Conservation (phyloP, 2,113 vertebrate genomes). For the Axis porcinus region DNA sequence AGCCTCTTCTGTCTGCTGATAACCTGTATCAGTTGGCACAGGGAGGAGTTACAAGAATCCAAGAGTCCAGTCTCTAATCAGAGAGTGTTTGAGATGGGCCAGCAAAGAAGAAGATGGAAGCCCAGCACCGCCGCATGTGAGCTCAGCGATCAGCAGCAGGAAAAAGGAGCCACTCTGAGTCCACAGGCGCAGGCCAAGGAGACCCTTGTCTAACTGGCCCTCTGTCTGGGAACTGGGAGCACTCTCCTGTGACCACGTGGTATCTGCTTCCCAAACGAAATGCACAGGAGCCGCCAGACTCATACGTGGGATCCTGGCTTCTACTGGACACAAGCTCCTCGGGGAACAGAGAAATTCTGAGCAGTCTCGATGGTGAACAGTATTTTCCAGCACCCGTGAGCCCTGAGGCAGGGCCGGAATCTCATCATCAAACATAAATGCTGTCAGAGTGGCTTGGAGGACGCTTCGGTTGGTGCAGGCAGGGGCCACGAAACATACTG, state of each 20-base stretch:
- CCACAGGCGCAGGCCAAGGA: neutral
- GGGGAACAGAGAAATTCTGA: constrained; percentile 40
- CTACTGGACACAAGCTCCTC: constrained; percentile 27
- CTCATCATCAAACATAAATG: neutral
- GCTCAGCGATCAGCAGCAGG: neutral
- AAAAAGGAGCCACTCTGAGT: neutral
- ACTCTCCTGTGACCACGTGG: neutral
- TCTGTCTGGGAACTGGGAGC: neutral
- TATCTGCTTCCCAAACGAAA: constrained; percentile 15
- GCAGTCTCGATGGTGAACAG: neutral
- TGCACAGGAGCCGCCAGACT: neutral
- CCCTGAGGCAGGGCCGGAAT: neutral
- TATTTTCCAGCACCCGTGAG: neutral
- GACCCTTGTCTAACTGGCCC: neutral
- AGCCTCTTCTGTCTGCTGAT: neutral
- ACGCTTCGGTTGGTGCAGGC: neutral
- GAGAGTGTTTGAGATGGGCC: neutral
- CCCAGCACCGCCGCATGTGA: neutral
- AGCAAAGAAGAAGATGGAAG: neutral
- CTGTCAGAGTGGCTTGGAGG: neutral
- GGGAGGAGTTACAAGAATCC: neutral
- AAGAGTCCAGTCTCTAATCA: constrained; percentile 11
- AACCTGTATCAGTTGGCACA: neutral
- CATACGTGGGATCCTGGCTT: neutral
- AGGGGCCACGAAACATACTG: neutral